A percentile compares a stretch with the other conserved stretches of the same genome.
Conservation (phyloP, 2,797 vertebrate genomes). For the Sebastes itinus region DNA sequence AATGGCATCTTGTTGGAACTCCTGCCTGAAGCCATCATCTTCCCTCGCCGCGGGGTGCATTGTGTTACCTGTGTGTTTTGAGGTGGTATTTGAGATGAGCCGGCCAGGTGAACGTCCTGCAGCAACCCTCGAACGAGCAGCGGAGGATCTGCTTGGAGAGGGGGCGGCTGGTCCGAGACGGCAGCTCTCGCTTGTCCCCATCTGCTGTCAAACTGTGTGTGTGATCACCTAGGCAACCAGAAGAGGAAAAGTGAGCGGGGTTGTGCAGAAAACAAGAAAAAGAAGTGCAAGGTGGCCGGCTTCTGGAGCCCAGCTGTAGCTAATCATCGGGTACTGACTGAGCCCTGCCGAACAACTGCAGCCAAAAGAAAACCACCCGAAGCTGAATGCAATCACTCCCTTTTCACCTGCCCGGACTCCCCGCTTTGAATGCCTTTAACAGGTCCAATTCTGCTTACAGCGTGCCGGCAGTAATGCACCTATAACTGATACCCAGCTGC, state of each 20-base stretch:
- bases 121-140: constrained; percentile 95
- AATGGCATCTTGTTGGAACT: neutral
- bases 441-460: constrained; percentile 24
- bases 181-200: constrained; percentile 84
- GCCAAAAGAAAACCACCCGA: constrained; percentile 49
- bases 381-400: constrained; percentile 67
- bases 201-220: constrained; percentile 87
- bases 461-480: constrained; percentile 14
- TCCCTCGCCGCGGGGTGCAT: rapidly evolving
- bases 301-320: constrained; percentile 45
- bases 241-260: constrained; percentile 36
- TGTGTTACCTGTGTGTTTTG: constrained; percentile 93
- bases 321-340: constrained; percentile 47
- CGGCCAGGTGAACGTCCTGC: constrained; percentile 95
- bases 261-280: constrained; percentile 17
- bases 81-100: constrained; percentile 98
- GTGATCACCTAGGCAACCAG: constrained; percentile 87
- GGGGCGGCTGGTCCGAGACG: constrained; percentile 79
- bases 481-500: constrained; percentile 44
- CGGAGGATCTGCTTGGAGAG: constrained; percentile 90
- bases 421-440: constrained; percentile 31
- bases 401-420: constrained; percentile 43
- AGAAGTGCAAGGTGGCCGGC: neutral
- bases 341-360: constrained; percentile 33
- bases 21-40: neutral